Evolutionary conservation across 2,888 invertebrate genomes (phyloP).

Genomic region (Limnephilus marmoratus): DNA sequence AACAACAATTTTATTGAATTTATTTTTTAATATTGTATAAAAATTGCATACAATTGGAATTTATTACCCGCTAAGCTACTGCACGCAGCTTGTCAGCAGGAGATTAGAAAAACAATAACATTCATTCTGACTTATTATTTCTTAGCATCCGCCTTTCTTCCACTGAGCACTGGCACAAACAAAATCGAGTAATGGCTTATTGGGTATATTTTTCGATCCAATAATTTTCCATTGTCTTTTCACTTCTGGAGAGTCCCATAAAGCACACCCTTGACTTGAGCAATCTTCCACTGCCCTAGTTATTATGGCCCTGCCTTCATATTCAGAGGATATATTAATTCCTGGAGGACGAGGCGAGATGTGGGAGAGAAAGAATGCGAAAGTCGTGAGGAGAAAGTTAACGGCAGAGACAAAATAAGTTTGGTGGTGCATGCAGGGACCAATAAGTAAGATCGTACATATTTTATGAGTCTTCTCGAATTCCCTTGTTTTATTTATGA

Average conservation of each 20-base stretch:
- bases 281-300: background rate
- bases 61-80: no score
- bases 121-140: no score
- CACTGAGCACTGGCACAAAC: no score
- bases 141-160: no score
- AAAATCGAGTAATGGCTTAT: background rate
- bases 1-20: no score
- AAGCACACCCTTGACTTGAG: background rate
- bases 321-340: slow-evolving; percentile 21
- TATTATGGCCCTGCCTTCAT: background rate
- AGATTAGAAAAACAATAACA: no score
- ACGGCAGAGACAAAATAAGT: background rate
- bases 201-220: background rate
- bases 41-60: no score
- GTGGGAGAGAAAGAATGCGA: slow-evolving; percentile 9
- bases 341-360: slow-evolving; percentile 6
- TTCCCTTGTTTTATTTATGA: no score
- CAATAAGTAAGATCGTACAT: background rate
- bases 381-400: slow-evolving; percentile 14
- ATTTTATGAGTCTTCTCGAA: background rate
- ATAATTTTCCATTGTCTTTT: background rate
- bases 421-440: background rate
- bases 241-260: background rate
- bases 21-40: no score
- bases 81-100: no score